A percentile compares a stretch with the other conserved stretches of the same genome.
Conservation (phyloP, 2,888 invertebrate genomes). For the Limenitis camilla region DNA sequence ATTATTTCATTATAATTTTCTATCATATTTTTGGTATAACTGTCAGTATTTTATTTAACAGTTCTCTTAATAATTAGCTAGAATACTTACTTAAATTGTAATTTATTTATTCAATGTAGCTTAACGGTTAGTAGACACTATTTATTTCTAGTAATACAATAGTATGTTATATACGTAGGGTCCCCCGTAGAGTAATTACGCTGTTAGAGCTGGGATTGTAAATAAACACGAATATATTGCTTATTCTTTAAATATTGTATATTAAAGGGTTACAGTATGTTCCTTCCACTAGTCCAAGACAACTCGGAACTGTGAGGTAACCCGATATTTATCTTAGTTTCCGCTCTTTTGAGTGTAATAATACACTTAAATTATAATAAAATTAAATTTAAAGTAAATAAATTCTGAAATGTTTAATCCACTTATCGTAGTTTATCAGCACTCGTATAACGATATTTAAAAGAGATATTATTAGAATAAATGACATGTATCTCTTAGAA, state of each 20-base stretch:
- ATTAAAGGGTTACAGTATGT: constrained; percentile 7
- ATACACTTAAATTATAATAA: not conserved
- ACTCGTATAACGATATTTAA: constrained; percentile 25
- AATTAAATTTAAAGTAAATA: not conserved
- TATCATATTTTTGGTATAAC: constrained; percentile 17
- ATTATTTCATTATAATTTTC: not conserved
- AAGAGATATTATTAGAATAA: constrained; percentile 57
- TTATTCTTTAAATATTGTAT: not conserved
- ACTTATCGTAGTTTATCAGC: constrained; percentile 7
- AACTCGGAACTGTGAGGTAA: constrained; percentile 9
- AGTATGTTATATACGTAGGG: constrained; percentile 45
- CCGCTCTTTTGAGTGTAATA: not conserved
- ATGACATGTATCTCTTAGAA: not conserved
- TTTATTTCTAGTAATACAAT: constrained; percentile 56
- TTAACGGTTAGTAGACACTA: constrained; percentile 49
- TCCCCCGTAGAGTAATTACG: constrained; percentile 33
- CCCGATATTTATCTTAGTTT: not conserved
- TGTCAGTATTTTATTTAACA: constrained; percentile 65
- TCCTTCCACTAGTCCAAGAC: constrained; percentile 13
- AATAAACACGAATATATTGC: constrained; percentile 10
- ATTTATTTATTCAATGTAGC: constrained; percentile 70
- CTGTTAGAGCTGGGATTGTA: constrained; percentile 13
- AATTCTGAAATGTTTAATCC: not conserved
- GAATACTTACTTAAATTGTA: constrained; percentile 64
- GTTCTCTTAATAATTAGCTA: constrained; percentile 60